Conservation (phyloP, 2,113 vertebrate species). For the Callocephalon fimbriatum region DNA sequence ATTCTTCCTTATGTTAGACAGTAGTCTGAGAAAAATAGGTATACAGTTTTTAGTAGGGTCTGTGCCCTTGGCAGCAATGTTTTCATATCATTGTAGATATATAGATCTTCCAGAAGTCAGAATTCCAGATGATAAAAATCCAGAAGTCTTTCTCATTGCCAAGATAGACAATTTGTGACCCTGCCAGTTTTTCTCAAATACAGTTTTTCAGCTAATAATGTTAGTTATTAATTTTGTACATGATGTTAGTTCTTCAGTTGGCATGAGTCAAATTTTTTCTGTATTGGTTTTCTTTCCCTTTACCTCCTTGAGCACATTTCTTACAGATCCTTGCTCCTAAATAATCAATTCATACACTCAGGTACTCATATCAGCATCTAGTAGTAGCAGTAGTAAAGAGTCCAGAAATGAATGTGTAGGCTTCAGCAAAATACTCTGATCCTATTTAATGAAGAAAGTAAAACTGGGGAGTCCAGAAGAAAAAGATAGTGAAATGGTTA, state of each 20-base stretch:
- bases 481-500: conserved; percentile 1
- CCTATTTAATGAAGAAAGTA: not conserved
- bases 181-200: conserved; percentile 9
- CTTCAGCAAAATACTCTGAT: conserved; percentile 1
- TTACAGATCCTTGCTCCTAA: conserved; percentile 23
- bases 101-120: not conserved
- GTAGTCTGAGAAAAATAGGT: not conserved
- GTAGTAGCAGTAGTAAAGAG: conserved; percentile 12
- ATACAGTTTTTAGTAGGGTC: not conserved
- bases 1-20: not conserved
- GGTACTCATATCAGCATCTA: conserved; percentile 32
- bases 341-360: conserved; percentile 60
- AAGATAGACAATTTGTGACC: not conserved
- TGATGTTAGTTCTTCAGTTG: not conserved
- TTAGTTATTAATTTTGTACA: conserved; percentile 50
- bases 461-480: not conserved
- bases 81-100: not conserved
- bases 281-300: conserved; percentile 11
- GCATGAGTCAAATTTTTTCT: not conserved
- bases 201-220: conserved; percentile 35
- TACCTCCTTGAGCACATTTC: conserved; percentile 5
- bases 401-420: not conserved
- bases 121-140: not conserved
- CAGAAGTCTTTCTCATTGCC: not conserved
- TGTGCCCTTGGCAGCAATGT: not conserved